phyloP scores from a whole-genome alignment of 92 coral and sea anemone species.

The Desmophyllum pertusum region DNA sequence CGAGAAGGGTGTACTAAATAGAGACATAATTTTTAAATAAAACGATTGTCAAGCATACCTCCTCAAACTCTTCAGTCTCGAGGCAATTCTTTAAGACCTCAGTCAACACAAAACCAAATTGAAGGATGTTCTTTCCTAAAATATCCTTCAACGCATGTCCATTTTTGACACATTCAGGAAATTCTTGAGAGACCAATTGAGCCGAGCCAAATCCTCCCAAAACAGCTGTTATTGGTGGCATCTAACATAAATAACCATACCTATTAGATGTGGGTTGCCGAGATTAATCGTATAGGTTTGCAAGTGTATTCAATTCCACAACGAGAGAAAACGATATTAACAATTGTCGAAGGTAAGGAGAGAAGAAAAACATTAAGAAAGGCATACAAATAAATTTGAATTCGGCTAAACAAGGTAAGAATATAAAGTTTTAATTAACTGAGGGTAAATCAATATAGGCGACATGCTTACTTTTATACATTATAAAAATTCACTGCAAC shows the following conservation, averaged over 20 bases:
- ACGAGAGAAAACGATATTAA: too few relatives aligned
- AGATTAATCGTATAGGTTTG: neutral
- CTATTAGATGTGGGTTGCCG: neutral
- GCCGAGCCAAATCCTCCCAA: slow-evolving; percentile 30
- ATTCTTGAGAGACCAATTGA: slow-evolving; percentile 17
- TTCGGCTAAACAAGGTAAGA: too few relatives aligned
- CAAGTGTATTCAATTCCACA: neutral
- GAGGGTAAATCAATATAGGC: too few relatives aligned
- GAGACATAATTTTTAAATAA: too few relatives aligned
- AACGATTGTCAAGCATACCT: neutral
- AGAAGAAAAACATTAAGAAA: too few relatives aligned
- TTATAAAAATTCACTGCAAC: too few relatives aligned
- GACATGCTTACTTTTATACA: too few relatives aligned
- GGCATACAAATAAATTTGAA: too few relatives aligned
- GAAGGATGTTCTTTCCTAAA: slow-evolving; percentile 32
- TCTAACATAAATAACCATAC: neutral
- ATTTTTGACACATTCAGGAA: slow-evolving; percentile 6
- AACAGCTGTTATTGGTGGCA: slow-evolving; percentile 33
- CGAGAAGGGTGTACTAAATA: too few relatives aligned
- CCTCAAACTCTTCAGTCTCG: neutral
- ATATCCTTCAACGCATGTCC: slow-evolving; percentile 14
- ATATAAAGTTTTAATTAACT: too few relatives aligned
- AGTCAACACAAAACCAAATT: slow-evolving; percentile 22
- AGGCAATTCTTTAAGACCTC: slow-evolving; percentile 19
- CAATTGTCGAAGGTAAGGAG: too few relatives aligned